These are phyloP conservation scores for Climacteris rufus DNA, from an alignment of 2,113 vertebrate species.

Conservation along the genomic window DNA sequence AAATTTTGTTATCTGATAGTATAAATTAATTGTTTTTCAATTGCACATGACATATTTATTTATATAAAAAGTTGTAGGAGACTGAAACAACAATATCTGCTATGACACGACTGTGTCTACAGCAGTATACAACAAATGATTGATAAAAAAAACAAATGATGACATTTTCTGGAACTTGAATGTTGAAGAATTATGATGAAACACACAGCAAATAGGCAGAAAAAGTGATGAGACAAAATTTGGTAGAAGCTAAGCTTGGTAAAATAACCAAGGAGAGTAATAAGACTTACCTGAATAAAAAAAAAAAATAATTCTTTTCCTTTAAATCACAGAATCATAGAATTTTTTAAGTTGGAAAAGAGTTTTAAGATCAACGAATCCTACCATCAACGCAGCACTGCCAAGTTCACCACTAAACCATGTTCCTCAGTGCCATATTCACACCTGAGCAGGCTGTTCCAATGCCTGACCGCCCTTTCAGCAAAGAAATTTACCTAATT, in stretches of 20 bases:
- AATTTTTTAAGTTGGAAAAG: background rate
- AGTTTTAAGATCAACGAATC: background rate
- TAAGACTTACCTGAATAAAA: background rate
- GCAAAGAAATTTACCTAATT: background rate
- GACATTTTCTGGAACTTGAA: background rate
- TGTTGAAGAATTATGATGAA: background rate
- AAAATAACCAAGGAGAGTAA: background rate
- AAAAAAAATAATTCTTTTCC: background rate
- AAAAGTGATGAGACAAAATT: background rate
- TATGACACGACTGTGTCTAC: background rate
- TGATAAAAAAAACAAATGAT: background rate
- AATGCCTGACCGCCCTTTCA: background rate
- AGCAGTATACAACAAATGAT: background rate
- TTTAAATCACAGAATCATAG: background rate
- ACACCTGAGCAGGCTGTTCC: background rate
- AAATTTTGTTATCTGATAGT: background rate
- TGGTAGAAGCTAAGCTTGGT: background rate
- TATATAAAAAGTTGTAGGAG: background rate
- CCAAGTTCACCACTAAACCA: background rate
- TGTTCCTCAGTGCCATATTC: no score
- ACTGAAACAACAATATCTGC: background rate
- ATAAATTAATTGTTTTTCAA: background rate
- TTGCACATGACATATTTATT: background rate
- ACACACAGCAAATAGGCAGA: background rate
- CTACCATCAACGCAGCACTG: no score